Base-by-base conservation (phyloP, 2,113 vertebrate genomes). In the Ailuropoda melanoleuca region DNA sequence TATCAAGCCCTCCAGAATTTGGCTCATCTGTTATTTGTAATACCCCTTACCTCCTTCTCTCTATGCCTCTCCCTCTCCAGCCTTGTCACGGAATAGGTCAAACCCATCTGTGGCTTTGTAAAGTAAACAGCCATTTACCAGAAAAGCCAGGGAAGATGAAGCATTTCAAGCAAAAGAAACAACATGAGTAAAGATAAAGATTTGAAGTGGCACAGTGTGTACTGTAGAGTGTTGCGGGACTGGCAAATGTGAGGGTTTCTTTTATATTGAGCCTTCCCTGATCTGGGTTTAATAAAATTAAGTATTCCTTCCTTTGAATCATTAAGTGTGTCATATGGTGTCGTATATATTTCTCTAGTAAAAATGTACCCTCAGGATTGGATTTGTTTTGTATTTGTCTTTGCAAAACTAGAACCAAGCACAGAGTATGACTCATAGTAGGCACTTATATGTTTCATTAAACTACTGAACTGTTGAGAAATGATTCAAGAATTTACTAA, bases 121-220 rank as follows among this genome's bases (percentile, higher is more conserved):
- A 90, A 82, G 8, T n/a, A 21, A 96, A 92, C 50, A 85, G 48
- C 66, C 29, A 31, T 97, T 95, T 77, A 77, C 39, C 18, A 78
- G 10, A 88, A 88, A 91, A 14, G 3, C 17, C 50, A 77, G 46
- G 15, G 58, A 88, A 75, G 58, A 83, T 39, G 56, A 89, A 37
- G 18, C 46, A 46, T 93, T 90, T 6, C 29, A 88, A 86, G 56
- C 8, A 60, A 55, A 94, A 96, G 75, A 39, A 95, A 81, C 3
- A 15, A 55, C 9, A n/a, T 17, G 24, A 95, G 48, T 55, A 77
- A 89, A 78, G 75, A 37, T 0, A 55, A 6, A 60, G 58, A 58
- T 89, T 37, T 75, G 18, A 96, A 68, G 3, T 68, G 50, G 14
- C 19, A 37, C 15, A 34, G 11, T 4, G 12, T 93, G 11, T 55